These are phyloP conservation scores for Psilopogon haemacephalus DNA, from an alignment of 2,113 vertebrate species.

Conservation along the genomic window DNA sequence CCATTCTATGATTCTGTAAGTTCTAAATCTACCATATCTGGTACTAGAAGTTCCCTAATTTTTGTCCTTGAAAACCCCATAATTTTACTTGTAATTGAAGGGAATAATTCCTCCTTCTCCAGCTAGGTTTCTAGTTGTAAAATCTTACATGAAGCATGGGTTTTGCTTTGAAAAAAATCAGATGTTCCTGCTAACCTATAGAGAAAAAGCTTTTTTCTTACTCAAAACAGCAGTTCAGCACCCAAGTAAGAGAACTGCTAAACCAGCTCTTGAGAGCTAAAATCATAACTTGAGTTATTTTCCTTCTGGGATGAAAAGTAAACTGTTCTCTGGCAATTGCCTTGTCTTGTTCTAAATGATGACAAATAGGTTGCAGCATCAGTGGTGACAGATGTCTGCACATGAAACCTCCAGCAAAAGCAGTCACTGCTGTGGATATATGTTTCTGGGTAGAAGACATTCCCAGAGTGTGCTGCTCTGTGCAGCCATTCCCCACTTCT, in stretches of 20 bases:
- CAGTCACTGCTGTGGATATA: background rate
- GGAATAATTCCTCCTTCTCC: background rate
- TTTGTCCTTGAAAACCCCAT: background rate
- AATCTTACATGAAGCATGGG: accelerated
- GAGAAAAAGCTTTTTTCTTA: background rate
- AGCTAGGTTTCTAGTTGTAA: background rate
- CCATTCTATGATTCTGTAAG: too few relatives aligned
- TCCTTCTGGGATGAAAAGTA: background rate
- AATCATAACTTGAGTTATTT: background rate
- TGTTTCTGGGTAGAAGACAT: background rate
- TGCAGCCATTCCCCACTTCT: background rate
- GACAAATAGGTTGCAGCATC: background rate
- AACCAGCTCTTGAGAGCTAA: background rate
- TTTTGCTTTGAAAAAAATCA: background rate
- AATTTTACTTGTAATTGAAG: background rate
- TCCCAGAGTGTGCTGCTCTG: background rate
- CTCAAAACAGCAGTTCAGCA: background rate
- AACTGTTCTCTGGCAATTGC: background rate
- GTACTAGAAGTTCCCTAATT: background rate
- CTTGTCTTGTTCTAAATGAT: background rate
- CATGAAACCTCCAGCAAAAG: background rate
- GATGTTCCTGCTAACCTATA: background rate
- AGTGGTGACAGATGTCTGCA: background rate
- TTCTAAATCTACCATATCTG: background rate
- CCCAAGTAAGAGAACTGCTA: background rate